Base-by-base conservation (phyloP, 2,888 invertebrate species). In the Nomada hirtipes region DNA sequence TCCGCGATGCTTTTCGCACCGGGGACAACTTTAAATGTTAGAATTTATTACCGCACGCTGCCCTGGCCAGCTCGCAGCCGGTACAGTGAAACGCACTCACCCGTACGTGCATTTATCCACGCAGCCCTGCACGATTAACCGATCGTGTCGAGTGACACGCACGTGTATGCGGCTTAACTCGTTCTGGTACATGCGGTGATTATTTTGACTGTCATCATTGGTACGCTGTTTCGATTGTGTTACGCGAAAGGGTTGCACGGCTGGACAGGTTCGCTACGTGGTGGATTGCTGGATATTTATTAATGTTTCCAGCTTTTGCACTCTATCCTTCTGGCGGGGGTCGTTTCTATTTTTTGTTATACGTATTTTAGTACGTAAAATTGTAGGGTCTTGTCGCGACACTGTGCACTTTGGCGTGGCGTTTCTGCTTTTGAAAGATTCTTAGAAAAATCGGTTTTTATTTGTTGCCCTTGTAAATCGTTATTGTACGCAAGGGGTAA, bases 81-180 rank as follows among this genome's bases (percentile, higher is more conserved):
- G 74, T 85, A 87, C 87, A 86, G 60, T 76, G 84, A 87, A 88
- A 87, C 88, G 88, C 88, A 86, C 88, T 86, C 82, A 84, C 65
- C 79, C 84, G 78, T 63, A 26, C 44, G 60, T 55, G 60, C 65
- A 57, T 78, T 77, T 78, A 70, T 71, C 76, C 76, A 65, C 79
- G 74, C 82, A 63, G 61, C 11, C 20, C 50, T 67, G 29, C 64
- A 64, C 80, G 87, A 87, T 86, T 85, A 85, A 83, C 85, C 79
- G 75, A 82, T 85, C 68, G 65, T 23, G 55, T 20, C 73, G 60
- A 23, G 70, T 67, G 74, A 74, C 77, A 78, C 76, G 72, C 70
- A 29, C 55, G 47, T 67, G 73, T 50, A 71, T 65, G 53, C 52
- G 53, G 53, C 63, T 74, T 68, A 36, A 74, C 74, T 67, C 67